Percentiles rank a stretch among this genome's conserved stretches.
Conservation (phyloP, 2,113 vertebrate genomes). For the Alligator sinensis region DNA sequence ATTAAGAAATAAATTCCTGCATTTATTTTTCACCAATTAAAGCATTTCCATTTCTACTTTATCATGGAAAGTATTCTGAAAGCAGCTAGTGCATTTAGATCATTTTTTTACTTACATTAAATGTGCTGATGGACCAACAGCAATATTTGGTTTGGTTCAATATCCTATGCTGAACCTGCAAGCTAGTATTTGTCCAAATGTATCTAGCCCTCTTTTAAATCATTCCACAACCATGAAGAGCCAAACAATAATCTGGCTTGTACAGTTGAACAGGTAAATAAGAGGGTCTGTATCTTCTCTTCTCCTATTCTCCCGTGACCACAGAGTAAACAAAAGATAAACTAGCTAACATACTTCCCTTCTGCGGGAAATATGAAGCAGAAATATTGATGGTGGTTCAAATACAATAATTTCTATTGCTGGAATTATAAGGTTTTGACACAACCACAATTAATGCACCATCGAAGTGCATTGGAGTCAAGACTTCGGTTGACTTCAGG, state of each 20-base stretch:
- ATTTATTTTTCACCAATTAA: background rate
- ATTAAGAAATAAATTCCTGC: background rate
- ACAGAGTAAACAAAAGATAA: background rate
- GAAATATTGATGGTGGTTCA: background rate
- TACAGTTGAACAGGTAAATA: background rate
- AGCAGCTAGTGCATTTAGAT: background rate
- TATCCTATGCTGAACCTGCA: background rate
- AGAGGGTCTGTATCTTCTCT: background rate
- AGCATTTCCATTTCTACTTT: background rate
- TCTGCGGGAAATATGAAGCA: background rate
- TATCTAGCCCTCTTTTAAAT: background rate
- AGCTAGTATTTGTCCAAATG: background rate
- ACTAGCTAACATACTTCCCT: background rate
- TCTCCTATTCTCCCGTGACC: background rate
- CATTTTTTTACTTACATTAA: background rate
- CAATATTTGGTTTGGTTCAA: background rate
- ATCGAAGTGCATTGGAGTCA: background rate
- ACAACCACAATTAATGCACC: background rate
- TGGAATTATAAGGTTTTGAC: background rate
- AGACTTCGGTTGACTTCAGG: background rate
- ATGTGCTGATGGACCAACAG: background rate
- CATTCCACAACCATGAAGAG: background rate
- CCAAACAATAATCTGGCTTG: background rate
- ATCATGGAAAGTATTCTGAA: conserved; percentile 13
- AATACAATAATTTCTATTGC: background rate